phyloP scores from a whole-genome alignment of 1,140 invertebrate genomes.

The fruit fly (Drosophila melanogaster) region Release_6_plus_ISO1_MT NC_004354.4:3282501-3283000 shows the following conservation, averaged over 20 bases:
- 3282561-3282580: conserved; percentile 14
- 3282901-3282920: conserved; percentile 6
- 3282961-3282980: conserved; percentile 83
- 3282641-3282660: conserved; percentile 24
- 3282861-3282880: neutral
- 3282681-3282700: conserved; percentile 14
- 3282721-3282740: neutral
- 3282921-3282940: conserved; percentile 64
- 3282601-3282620: conserved; percentile 33
- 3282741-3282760: conserved; percentile 38
- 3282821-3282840: no score
- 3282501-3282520: conserved; percentile 19
- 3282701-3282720: neutral
- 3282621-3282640: conserved; percentile 49
- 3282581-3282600: conserved; percentile 7
- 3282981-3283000: conserved; percentile 80
- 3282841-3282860: no score
- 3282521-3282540: conserved; percentile 6
- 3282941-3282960: conserved; percentile 63
- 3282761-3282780: conserved; percentile 40
- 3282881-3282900: conserved; percentile 4
- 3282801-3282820: conserved; percentile 11
- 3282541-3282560: neutral
- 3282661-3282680: conserved; percentile 1
- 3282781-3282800: conserved; percentile 57